Base-by-base conservation (phyloP, 2,797 vertebrate species). In the Choloepus didactylus region DNA sequence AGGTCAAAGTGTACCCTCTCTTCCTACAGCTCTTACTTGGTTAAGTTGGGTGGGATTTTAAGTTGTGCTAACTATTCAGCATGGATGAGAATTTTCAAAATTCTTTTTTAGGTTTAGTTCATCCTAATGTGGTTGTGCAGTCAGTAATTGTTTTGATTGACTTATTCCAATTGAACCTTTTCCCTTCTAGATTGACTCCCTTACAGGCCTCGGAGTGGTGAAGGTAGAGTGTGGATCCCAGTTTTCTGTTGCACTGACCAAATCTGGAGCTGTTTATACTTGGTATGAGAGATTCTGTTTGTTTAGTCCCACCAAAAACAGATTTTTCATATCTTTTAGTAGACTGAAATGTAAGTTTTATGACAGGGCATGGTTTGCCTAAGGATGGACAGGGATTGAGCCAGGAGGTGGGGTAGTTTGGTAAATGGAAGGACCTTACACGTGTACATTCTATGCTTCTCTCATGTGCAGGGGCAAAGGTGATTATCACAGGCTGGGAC, bases 211-310 rank as follows among this genome's bases (percentile, higher is more conserved):
- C 64, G 99, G 99, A 9, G 99, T 99, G 86, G 98, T 99, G 96
- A 99, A 99, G 98, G 99, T 99, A 91, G 99, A 99, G 97, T 99
- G 99, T 81, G 99, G 99, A 92, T 99, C 99, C 83, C 99, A 99
- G 96, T 99, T 99, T 98, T 99, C 99, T 56, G 99, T 99, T 35
- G 99, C 99, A 60, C 99, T 99, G 59, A 99, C 99, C 5, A 99
- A 99, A 96, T 99, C 99, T 80, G 99, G 99, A 92, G 98, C 99
- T 0, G 99, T 99, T 31, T 99, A 99, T 98, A 99, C 99, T 0
- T 99, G 99, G 99, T 99, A 98, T 41, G 98, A 97, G 67, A 35
- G 29, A 70, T 93, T 93, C 84, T 87, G 1, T 75, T 88, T 21
- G 44, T 75, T 80, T 75, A 77, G 8, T 85, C 10, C 14, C 29